Evolutionary conservation across 2,888 invertebrate genomes (phyloP).

Genomic region (Drosophila hamatofila): DNA sequence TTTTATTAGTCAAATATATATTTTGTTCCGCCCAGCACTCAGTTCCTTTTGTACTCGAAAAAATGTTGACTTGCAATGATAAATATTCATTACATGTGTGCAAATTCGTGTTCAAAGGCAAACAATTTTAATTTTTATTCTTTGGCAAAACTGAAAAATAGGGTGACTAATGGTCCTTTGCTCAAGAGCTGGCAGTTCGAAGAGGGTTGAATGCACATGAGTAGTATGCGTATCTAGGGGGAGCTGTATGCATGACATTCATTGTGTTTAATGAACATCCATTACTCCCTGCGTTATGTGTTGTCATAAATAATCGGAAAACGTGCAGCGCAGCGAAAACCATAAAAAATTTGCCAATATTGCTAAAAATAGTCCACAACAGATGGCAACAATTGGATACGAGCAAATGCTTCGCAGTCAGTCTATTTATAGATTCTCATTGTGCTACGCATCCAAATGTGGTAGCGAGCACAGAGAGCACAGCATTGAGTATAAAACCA

Average conservation of each 20-base stretch:
- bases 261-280: constrained; percentile 81
- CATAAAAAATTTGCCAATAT: constrained; percentile 81
- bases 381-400: constrained; percentile 72
- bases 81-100: constrained; percentile 81
- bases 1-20: constrained; percentile 18
- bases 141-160: constrained; percentile 62
- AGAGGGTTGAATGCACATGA: constrained; percentile 57
- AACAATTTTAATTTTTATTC: constrained; percentile 74
- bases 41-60: constrained; percentile 25
- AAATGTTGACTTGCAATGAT: constrained; percentile 47
- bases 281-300: constrained; percentile 74
- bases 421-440: constrained; percentile 30
- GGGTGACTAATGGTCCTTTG: constrained; percentile 54
- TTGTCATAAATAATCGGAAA: constrained; percentile 75
- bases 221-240: constrained; percentile 40
- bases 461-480: neutral
- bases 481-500: constrained; percentile 27
- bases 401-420: constrained; percentile 27
- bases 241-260: constrained; percentile 72
- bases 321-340: constrained; percentile 70
- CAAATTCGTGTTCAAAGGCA: constrained; percentile 54
- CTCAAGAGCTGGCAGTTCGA: constrained; percentile 23
- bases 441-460: neutral
- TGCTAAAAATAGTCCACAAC: constrained; percentile 75
- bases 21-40: constrained; percentile 11